These are phyloP conservation scores for Brachylomia viminalis DNA, from an alignment of 2,888 invertebrate genomes.

Conservation along the genomic window DNA sequence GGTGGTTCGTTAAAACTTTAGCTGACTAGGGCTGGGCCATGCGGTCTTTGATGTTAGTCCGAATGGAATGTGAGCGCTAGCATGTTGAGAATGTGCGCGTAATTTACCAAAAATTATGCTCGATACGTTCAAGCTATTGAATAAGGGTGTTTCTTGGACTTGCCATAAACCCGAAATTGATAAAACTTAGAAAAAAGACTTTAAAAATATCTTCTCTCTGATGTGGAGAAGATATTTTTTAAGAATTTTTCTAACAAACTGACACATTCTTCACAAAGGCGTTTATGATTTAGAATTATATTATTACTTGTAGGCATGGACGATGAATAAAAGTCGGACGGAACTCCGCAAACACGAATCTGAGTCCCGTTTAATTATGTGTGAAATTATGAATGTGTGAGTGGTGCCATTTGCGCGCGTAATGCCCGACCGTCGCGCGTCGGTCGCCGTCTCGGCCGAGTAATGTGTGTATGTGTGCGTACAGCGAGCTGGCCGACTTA, in stretches of 20 bases:
- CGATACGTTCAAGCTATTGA: neutral
- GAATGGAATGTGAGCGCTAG: slow-evolving; percentile 2
- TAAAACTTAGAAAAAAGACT: no score
- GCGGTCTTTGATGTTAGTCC: neutral
- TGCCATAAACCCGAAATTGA: neutral
- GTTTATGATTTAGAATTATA: neutral
- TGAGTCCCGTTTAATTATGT: no score
- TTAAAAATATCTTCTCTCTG: no score
- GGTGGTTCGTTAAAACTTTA: slow-evolving; percentile 47
- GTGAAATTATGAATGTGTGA: no score
- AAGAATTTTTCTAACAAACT: neutral
- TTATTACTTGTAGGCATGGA: neutral
- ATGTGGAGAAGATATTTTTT: neutral
- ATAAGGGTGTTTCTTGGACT: neutral
- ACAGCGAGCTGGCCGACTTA: no score
- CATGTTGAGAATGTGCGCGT: neutral
- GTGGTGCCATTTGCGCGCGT: no score
- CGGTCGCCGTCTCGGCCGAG: no score
- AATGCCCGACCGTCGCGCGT: no score
- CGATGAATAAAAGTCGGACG: no score
- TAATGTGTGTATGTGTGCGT: no score
- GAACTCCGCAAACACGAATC: no score
- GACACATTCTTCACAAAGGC: neutral
- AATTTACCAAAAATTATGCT: neutral
- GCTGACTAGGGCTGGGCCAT: slow-evolving; percentile 17